Conservation (phyloP, 2,888 invertebrate genomes). For the Ectemnius cavifrons region DNA sequence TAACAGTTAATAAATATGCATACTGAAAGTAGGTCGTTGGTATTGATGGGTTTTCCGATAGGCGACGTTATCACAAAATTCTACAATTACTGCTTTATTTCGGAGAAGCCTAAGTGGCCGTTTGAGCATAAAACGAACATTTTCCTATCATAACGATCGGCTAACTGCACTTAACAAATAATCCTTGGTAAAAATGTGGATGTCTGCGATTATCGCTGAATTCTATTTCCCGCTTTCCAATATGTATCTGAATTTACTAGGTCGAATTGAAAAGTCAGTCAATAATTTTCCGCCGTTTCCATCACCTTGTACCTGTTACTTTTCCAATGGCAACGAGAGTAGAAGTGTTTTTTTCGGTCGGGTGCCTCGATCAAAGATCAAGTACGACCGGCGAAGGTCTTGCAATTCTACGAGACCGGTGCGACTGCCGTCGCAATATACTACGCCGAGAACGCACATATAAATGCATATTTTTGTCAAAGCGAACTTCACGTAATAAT, state of each 20-base stretch:
- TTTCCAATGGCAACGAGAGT: constrained; percentile 49
- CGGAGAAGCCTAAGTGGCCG: constrained; percentile 6
- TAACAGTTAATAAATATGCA: constrained; percentile 33
- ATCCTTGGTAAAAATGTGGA: no score
- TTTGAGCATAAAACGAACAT: neutral
- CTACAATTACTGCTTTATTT: neutral
- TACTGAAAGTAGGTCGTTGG: constrained; percentile 22
- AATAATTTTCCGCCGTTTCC: no score
- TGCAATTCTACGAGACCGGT: constrained; percentile 5
- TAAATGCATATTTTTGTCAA: constrained; percentile 16
- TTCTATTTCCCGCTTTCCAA: no score
- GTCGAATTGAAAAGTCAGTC: no score
- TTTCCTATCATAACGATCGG: neutral
- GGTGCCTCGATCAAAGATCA: constrained; percentile 65
- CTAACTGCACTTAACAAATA: no score
- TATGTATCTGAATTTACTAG: no score
- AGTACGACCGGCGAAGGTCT: constrained; percentile 57
- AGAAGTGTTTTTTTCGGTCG: constrained; percentile 42
- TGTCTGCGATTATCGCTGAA: no score
- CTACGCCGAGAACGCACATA: constrained; percentile 21
- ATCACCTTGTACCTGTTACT: constrained; percentile 57
- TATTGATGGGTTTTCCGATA: constrained; percentile 13
- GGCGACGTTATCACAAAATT: constrained; percentile 20
- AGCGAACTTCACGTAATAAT: no score
- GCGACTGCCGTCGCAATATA: neutral